Evolutionary conservation across 2,797 vertebrate genomes (phyloP).

Genomic region (Microcaecilia unicolor): DNA sequence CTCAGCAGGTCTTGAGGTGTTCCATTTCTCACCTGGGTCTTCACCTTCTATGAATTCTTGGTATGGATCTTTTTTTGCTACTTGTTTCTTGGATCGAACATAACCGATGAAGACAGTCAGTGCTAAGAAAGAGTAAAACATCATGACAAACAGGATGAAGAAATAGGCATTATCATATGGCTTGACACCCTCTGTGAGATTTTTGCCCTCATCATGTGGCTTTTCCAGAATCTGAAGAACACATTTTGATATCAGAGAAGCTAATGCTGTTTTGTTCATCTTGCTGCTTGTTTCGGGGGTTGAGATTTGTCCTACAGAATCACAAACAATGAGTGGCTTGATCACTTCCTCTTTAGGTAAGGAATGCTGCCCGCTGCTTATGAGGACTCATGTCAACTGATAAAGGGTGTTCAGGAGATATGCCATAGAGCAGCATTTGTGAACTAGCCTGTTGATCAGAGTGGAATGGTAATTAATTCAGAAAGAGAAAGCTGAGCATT

Average conservation of each 20-base stretch:
- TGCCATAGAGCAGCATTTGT: constrained; percentile 10
- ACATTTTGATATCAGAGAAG: constrained; percentile 38
- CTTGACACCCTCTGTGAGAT: constrained; percentile 45
- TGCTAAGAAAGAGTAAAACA: constrained; percentile 80
- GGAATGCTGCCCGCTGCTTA: constrained; percentile 26
- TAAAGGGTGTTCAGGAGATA: constrained; percentile 35
- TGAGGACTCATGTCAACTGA: constrained; percentile 23
- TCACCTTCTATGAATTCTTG: constrained; percentile 61
- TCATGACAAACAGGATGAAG: constrained; percentile 80
- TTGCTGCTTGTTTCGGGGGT: constrained; percentile 9
- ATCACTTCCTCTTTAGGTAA: constrained; percentile 44
- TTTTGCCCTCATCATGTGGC: constrained; percentile 40
- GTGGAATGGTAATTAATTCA: no score
- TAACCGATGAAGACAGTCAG: constrained; percentile 78
- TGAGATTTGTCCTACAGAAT: constrained; percentile 3
- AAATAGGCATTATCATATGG: constrained; percentile 81
- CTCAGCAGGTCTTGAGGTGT: constrained; percentile 45
- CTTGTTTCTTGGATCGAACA: constrained; percentile 50
- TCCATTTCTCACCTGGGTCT: constrained; percentile 53
- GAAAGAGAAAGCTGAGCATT: no score
- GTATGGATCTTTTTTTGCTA: constrained; percentile 72
- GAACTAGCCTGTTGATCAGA: no score
- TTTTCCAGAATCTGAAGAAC: constrained; percentile 59
- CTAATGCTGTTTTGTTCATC: constrained; percentile 42
- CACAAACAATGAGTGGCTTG: background rate